phyloP scores from a whole-genome alignment of 2,113 vertebrate genomes.

The Limanda limanda region DNA sequence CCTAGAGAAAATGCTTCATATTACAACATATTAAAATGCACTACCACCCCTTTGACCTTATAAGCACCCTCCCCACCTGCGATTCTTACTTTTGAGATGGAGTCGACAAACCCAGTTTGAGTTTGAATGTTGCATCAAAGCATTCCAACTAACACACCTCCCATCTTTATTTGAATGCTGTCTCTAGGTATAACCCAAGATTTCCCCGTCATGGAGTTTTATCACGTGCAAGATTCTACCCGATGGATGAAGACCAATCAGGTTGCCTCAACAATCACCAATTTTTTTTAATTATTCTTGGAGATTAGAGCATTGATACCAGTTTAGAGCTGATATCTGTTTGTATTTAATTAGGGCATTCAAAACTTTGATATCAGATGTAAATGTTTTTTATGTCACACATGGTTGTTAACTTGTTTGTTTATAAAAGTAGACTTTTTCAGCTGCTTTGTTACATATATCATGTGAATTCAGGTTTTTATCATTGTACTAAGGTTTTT shows the following conservation, averaged over 20 bases:
- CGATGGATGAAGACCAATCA: conserved; percentile 99
- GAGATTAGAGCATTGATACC: conserved; percentile 88
- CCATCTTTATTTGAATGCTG: conserved; percentile 99
- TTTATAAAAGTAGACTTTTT: no score
- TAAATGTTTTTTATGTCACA: no score
- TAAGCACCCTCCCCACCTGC: conserved; percentile 63
- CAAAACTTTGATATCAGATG: no score
- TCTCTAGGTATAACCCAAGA: conserved; percentile 99
- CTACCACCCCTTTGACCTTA: conserved; percentile 43
- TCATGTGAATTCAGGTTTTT: no score
- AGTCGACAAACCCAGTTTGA: conserved; percentile 88
- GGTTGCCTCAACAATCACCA: conserved; percentile 99
- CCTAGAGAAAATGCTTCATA: background rate
- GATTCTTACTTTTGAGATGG: conserved; percentile 83
- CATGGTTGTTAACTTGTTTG: no score
- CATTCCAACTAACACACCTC: conserved; percentile 99
- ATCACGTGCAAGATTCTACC: conserved; percentile 99
- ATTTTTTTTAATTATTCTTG: conserved; percentile 91
- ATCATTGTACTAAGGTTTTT: no score
- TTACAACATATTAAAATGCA: conserved; percentile 50
- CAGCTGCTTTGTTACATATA: no score
- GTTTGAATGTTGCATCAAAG: conserved; percentile 95
- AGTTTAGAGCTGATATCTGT: conserved; percentile 42
- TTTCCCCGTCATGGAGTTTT: conserved; percentile 99
- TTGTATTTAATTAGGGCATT: background rate